Percentiles rank a stretch among this genome's conserved stretches.
Evolutionary conservation across 2,888 invertebrate genomes (phyloP).

Genomic region (Spisula solida): DNA sequence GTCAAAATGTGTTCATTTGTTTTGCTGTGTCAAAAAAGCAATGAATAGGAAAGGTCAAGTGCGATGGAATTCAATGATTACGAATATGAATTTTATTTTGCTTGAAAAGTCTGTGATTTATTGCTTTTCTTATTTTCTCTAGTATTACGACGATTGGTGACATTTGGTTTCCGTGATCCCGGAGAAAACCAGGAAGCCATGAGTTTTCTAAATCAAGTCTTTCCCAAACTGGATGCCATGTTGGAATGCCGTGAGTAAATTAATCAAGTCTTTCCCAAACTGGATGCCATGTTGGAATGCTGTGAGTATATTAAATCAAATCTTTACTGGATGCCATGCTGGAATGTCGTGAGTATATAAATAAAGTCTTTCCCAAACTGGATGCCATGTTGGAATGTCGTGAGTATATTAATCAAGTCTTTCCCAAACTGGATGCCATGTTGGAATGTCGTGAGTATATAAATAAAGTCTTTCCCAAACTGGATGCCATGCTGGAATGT

Average conservation of each 20-base stretch:
- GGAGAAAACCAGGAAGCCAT: conserved; percentile 92
- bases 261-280: conserved; percentile 89
- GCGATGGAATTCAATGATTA: background rate
- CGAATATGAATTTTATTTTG: background rate
- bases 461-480: conserved; percentile 88
- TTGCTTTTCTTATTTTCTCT: conserved; percentile 13
- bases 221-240: conserved; percentile 87
- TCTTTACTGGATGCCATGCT: conserved; percentile 89
- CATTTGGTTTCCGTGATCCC: conserved; percentile 94
- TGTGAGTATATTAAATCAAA: conserved; percentile 93
- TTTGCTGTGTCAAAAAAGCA: too few species aligned
- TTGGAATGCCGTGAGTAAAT: conserved; percentile 94
- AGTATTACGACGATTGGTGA: conserved; percentile 94
- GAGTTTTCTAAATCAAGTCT: conserved; percentile 91
- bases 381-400: conserved; percentile 91
- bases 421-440: conserved; percentile 87
- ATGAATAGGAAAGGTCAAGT: too few species aligned
- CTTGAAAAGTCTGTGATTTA: background rate
- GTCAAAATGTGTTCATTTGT: too few species aligned
- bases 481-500: conserved; percentile 91
- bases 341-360: too few species aligned
- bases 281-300: conserved; percentile 91
- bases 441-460: too few species aligned
- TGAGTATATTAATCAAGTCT: conserved; percentile 91
- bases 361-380: conserved; percentile 88